These are phyloP conservation scores for Drosophila parvula DNA, from an alignment of 1,140 invertebrate genomes.

Conservation along the genomic window DNA sequence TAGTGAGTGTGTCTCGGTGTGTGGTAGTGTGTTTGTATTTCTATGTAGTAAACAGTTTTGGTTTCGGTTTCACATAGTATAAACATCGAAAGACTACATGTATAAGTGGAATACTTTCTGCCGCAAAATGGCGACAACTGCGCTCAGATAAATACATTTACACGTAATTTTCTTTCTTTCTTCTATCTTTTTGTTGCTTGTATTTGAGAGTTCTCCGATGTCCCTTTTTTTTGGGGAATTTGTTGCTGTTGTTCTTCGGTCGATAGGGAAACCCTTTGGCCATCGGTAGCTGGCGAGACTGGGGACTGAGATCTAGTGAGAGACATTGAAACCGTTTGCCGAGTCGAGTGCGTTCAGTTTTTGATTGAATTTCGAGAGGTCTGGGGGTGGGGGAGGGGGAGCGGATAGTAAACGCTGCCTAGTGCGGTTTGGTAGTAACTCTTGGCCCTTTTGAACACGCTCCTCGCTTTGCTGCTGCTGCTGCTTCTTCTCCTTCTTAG, in stretches of 20 bases:
- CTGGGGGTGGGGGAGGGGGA: not conserved
- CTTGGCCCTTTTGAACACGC: slow-evolving; percentile 65
- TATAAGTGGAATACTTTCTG: slow-evolving; percentile 42
- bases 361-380: slow-evolving; percentile 45
- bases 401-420: slow-evolving; percentile 22
- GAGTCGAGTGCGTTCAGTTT: slow-evolving; percentile 44
- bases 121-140: slow-evolving; percentile 51
- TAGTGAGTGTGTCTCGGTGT: slow-evolving; percentile 25
- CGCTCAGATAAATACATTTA: slow-evolving; percentile 41
- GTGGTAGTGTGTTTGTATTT: slow-evolving; percentile 25
- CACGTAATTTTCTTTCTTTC: slow-evolving; percentile 2
- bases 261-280: slow-evolving; percentile 24
- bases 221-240: slow-evolving; percentile 8
- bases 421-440: slow-evolving; percentile 61
- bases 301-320: slow-evolving; percentile 37
- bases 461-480: slow-evolving; percentile 1
- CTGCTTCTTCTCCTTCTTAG: not conserved
- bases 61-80: slow-evolving; percentile 44
- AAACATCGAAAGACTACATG: slow-evolving; percentile 60
- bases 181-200: slow-evolving; percentile 4
- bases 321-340: slow-evolving; percentile 70
- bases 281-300: slow-evolving; percentile 10
- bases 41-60: slow-evolving; percentile 36
- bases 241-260: slow-evolving; percentile 10
- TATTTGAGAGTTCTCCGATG: not conserved